phyloP scores from a whole-genome alignment of 2,888 invertebrate genomes.

The Bembecia ichneumoniformis region DNA sequence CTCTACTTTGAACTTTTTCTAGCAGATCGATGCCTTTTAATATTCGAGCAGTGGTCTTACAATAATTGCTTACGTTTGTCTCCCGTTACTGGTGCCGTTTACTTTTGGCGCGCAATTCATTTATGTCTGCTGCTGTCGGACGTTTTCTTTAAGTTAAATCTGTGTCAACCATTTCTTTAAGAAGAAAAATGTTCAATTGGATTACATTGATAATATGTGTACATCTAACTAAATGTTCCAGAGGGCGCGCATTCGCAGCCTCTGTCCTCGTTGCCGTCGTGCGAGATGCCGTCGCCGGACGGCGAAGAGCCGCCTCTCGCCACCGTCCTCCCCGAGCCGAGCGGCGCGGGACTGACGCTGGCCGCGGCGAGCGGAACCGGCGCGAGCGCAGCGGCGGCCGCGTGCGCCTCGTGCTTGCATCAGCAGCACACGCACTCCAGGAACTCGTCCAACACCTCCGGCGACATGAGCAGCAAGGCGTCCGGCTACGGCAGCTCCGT shows the following conservation, averaged over 20 bases:
- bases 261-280: constrained; percentile 44
- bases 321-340: constrained; percentile 29
- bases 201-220: background rate
- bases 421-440: constrained; percentile 77
- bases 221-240: constrained; percentile 13
- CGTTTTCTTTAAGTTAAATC: too few relatives aligned
- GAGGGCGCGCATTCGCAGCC: constrained; percentile 38
- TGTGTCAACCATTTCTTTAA: too few relatives aligned
- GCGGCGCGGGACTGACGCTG: constrained; percentile 20
- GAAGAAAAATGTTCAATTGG: too few relatives aligned
- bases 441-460: constrained; percentile 82
- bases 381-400: constrained; percentile 7
- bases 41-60: too few relatives aligned
- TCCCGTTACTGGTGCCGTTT: too few relatives aligned
- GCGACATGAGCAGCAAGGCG: constrained; percentile 75
- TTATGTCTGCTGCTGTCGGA: too few relatives aligned
- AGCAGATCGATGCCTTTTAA: too few relatives aligned
- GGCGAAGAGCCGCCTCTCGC: constrained; percentile 38
- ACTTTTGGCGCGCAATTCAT: too few relatives aligned
- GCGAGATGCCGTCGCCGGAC: constrained; percentile 50
- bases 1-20: too few relatives aligned
- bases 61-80: too few relatives aligned
- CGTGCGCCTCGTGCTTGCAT: constrained; percentile 39
- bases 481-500: constrained; percentile 93
- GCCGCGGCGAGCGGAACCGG: background rate